phyloP scores from a whole-genome alignment of 2,113 vertebrate genomes.

The Neotoma lepida region DNA sequence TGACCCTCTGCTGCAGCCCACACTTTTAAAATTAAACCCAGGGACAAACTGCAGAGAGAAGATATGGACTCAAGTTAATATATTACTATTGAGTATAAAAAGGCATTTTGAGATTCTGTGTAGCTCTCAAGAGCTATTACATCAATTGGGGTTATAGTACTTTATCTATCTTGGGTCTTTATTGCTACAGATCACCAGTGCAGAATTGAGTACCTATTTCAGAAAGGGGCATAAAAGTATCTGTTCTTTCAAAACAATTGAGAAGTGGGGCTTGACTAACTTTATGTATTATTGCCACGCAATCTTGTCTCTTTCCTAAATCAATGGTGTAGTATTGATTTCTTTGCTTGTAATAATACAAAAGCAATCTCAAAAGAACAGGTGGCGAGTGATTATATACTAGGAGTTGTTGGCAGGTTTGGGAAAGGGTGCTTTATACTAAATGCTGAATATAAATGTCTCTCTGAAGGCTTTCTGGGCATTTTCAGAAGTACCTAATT shows the following conservation, averaged over 20 bases:
- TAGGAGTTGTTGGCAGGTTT: constrained; percentile 63
- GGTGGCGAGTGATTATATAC: constrained; percentile 64
- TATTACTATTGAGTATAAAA: constrained; percentile 52
- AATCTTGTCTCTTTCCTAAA: constrained; percentile 68
- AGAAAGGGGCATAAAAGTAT: constrained; percentile 58
- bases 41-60: not conserved
- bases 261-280: constrained; percentile 71
- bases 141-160: constrained; percentile 36
- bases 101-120: constrained; percentile 54
- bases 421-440: constrained; percentile 65
- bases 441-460: constrained; percentile 73
- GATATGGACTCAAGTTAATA: not conserved
- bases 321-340: constrained; percentile 65
- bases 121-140: constrained; percentile 10
- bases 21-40: constrained; percentile 57
- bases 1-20: not conserved
- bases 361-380: constrained; percentile 72
- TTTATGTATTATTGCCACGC: constrained; percentile 60
- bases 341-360: constrained; percentile 65
- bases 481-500: constrained; percentile 53
- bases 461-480: constrained; percentile 60
- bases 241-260: constrained; percentile 59
- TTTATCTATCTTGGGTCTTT: constrained; percentile 53
- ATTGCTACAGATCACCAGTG: constrained; percentile 50
- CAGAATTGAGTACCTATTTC: constrained; percentile 61